Evolutionary conservation across 2,113 vertebrate species (phyloP).

Genomic region (Laticauda laticaudata): DNA sequence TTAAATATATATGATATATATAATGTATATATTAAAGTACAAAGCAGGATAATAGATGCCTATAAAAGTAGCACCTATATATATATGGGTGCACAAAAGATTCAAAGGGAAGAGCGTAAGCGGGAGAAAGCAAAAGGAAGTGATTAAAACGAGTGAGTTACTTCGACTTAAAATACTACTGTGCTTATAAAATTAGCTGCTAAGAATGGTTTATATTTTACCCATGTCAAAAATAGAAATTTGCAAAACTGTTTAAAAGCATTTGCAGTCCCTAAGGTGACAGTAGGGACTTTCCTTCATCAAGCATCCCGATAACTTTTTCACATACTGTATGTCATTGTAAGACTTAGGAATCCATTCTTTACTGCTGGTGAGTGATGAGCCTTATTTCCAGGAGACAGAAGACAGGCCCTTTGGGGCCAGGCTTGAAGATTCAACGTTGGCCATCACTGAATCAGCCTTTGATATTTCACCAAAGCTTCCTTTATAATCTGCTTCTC

Average conservation of each 20-base stretch:
- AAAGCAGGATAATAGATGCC: no score
- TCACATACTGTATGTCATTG: background rate
- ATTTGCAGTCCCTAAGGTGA: conserved; percentile 9
- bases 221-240: conserved; percentile 12
- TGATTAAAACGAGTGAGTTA: conserved; percentile 64
- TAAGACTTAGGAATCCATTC: background rate
- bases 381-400: background rate
- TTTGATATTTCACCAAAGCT: background rate
- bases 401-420: background rate
- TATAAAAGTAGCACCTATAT: no score
- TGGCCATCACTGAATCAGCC: background rate
- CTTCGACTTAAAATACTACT: conserved; percentile 69
- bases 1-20: no score
- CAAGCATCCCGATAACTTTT: conserved; percentile 7
- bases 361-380: background rate
- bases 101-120: background rate
- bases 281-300: conserved; percentile 1
- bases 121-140: conserved; percentile 41
- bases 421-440: background rate
- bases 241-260: background rate
- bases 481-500: background rate
- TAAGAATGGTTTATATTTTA: conserved; percentile 48
- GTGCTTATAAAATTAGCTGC: conserved; percentile 58
- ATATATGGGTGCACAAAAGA: conserved; percentile 23
- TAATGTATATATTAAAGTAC: no score